These are phyloP conservation scores for Cossypha niveicapilla DNA, from an alignment of 2,797 vertebrate genomes.

Conservation along the genomic window DNA sequence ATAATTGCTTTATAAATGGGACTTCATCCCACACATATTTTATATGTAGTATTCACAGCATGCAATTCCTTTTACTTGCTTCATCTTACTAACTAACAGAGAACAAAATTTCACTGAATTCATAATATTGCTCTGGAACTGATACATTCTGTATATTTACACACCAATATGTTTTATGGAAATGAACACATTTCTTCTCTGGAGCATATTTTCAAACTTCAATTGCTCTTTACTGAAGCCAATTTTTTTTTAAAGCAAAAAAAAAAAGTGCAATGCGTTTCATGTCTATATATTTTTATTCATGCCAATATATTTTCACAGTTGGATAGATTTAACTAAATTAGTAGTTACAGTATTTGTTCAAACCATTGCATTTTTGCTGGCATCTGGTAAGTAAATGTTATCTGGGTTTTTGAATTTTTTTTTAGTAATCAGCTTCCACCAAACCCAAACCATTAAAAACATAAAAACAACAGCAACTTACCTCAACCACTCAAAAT, in stretches of 20 bases:
- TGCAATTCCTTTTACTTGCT: constrained; percentile 44
- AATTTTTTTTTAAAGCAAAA: constrained; percentile 27
- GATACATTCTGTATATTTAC: constrained; percentile 62
- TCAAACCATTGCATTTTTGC: constrained; percentile 35
- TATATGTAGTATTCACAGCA: constrained; percentile 43
- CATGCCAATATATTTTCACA: constrained; percentile 54
- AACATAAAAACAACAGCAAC: neutral
- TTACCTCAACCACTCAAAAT: neutral
- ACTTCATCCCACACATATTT: constrained; percentile 45
- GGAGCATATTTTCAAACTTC: constrained; percentile 63
- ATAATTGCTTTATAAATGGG: constrained; percentile 53
- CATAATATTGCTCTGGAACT: constrained; percentile 46
- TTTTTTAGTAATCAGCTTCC: neutral
- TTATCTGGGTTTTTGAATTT: neutral
- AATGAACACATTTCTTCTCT: constrained; percentile 60
- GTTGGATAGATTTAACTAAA: constrained; percentile 60
- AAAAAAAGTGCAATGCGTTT: constrained; percentile 37
- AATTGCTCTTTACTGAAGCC: constrained; percentile 53
- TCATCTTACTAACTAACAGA: constrained; percentile 42
- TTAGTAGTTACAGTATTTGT: constrained; percentile 58
- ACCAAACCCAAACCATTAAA: neutral
- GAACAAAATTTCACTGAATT: constrained; percentile 63
- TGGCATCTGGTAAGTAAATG: constrained; percentile 42
- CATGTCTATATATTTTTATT: constrained; percentile 56
- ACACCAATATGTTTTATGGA: constrained; percentile 68